Evolutionary conservation across 2,113 vertebrate species (phyloP).

Genomic region (Isurus oxyrinchus): DNA sequence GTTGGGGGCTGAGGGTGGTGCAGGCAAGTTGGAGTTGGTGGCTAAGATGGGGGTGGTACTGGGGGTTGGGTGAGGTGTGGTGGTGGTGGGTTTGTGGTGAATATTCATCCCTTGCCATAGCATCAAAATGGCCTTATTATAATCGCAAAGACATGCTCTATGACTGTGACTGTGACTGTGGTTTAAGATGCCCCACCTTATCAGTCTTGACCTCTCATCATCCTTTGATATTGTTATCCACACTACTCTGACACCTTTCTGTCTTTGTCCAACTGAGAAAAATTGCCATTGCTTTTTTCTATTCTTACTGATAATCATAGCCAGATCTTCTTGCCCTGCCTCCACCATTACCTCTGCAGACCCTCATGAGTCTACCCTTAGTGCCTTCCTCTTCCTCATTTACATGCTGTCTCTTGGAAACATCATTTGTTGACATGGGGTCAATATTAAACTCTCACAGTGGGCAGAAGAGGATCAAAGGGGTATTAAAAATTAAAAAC

Average conservation of each 20-base stretch:
- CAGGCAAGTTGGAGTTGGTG: too few species aligned
- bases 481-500: too few species aligned
- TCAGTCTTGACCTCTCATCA: neutral
- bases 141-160: neutral
- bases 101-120: neutral
- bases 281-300: neutral
- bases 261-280: neutral
- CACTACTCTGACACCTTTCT: neutral
- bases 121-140: neutral
- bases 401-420: neutral
- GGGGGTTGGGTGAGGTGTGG: too few species aligned
- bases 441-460: neutral
- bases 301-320: neutral
- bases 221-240: neutral
- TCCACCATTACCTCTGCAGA: neutral
- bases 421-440: neutral
- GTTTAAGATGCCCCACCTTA: neutral
- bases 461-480: neutral
- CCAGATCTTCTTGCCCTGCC: neutral
- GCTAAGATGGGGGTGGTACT: too few species aligned
- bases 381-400: too few species aligned
- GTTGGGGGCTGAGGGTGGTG: too few species aligned
- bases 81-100: too few species aligned
- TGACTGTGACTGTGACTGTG: neutral
- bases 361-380: neutral